Evolutionary conservation across 2,113 vertebrate genomes (phyloP), one percentile per base, ranked within the genome.

Genomic region (Struthidea cinerea): DNA sequence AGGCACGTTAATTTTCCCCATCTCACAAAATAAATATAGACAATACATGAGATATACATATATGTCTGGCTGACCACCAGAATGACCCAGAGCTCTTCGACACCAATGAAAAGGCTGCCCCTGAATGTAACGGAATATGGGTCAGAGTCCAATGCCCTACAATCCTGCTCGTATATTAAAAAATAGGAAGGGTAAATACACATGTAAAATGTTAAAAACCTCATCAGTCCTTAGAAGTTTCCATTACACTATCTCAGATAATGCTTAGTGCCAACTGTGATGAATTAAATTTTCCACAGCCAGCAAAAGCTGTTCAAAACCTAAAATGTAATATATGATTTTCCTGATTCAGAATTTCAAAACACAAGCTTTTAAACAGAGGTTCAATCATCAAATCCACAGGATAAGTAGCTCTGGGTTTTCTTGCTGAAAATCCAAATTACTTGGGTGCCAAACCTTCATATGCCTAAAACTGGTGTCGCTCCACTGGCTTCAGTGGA

Each of bases 261-360:
- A 96, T 91, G 56, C n/a, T 76, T 3, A 3, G 87, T 94, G 95
- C 95, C 95, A 96, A 93, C 91, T 94, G 87, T 55, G 94, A 83
- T 92, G 96, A 96, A 96, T 95, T 94, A 96, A 96, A 95, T 23
- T 84, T 95, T 97, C 96, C 96, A 94, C 90, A 94, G 90, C 93
- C 86, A 95, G 84, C 53, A 90, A 96, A 96, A 93, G 88, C 90
- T 93, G 69, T 89, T 94, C 84, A 59, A 94, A 95, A 37, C 83
- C 73, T 65, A 60, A 71, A 84, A 44, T 46, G 77, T 96, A 97
- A 94, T 94, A 95, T 95, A 94, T 0, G 69, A 50, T 92, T 96
- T 94, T 95, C 92, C 87, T 92, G 80, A 96, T 95, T 90, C 85
- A 61, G 80, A 81, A 73, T 95, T 94, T 92, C 88, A 96, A 87